Evolutionary conservation across 2,113 vertebrate species (phyloP).

Genomic region (Lagopus leucura): DNA sequence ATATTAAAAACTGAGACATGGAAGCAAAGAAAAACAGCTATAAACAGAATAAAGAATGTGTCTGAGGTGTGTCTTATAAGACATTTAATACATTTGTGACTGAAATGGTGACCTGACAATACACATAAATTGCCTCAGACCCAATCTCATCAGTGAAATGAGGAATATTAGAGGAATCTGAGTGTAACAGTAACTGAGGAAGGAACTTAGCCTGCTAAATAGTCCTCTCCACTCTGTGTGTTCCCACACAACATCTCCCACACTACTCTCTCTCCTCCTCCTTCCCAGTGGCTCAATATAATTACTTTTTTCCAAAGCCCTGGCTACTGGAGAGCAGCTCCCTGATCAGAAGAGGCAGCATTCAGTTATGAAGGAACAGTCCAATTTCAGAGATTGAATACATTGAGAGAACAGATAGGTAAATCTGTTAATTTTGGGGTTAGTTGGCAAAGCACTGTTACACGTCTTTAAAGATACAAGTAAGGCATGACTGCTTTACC

Average conservation of each 20-base stretch:
- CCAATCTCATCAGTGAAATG: not conserved
- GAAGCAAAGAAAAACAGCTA: not conserved
- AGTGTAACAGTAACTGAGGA: not conserved
- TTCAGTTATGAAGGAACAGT: not conserved
- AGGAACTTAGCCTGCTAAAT: not conserved
- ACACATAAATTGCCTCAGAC: not conserved
- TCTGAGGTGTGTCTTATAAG: not conserved
- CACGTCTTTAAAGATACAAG: not conserved
- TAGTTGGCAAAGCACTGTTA: not conserved
- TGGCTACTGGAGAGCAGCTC: not conserved
- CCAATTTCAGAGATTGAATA: accelerated
- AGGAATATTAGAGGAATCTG: not conserved
- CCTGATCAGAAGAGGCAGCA: not conserved
- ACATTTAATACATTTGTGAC: not conserved
- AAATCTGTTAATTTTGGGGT: not conserved
- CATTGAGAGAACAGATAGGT: not conserved
- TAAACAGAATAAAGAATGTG: not conserved
- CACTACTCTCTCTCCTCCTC: not conserved
- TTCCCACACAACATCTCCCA: not conserved
- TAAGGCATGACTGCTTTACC: not conserved
- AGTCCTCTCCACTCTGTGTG: not conserved
- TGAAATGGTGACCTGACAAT: not conserved
- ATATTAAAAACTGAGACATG: not conserved
- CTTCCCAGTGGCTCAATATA: not conserved
- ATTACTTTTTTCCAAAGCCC: not conserved